Conservation (phyloP, 2,113 vertebrate species). For the Motacilla alba region DNA sequence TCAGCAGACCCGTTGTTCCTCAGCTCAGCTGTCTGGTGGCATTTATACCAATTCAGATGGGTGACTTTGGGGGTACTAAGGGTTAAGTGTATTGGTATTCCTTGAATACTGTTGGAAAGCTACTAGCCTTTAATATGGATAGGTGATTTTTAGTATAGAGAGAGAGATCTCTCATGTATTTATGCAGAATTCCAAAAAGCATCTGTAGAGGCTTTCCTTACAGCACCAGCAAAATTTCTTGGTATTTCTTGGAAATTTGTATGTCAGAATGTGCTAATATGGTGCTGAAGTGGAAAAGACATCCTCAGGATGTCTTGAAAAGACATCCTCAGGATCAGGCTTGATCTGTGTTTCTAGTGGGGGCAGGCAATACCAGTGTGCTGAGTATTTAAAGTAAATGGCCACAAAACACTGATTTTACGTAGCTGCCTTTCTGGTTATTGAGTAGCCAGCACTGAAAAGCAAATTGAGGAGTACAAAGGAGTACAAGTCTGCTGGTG, state of each 20-base stretch:
- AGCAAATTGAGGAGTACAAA: background rate
- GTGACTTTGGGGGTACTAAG: background rate
- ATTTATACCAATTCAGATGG: background rate
- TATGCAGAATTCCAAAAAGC: background rate
- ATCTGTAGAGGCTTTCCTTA: background rate
- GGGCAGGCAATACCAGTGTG: background rate
- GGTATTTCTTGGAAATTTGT: background rate
- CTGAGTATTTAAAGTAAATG: background rate
- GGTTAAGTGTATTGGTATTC: background rate
- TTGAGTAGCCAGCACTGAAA: background rate
- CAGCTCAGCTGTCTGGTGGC: background rate
- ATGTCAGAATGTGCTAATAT: background rate
- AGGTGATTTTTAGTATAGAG: background rate
- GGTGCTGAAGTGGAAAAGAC: background rate
- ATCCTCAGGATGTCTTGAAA: background rate
- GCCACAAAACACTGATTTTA: background rate
- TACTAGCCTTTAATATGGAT: background rate
- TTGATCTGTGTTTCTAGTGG: fast-evolving
- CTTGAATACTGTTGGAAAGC: background rate
- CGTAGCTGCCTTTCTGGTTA: background rate
- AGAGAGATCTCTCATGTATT: background rate
- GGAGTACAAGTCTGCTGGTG: background rate
- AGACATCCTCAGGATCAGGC: background rate
- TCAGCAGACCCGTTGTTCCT: fast-evolving
- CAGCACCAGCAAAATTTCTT: background rate